Base-by-base conservation (phyloP, 2,888 invertebrate species). In the Nomada lathburiana region DNA sequence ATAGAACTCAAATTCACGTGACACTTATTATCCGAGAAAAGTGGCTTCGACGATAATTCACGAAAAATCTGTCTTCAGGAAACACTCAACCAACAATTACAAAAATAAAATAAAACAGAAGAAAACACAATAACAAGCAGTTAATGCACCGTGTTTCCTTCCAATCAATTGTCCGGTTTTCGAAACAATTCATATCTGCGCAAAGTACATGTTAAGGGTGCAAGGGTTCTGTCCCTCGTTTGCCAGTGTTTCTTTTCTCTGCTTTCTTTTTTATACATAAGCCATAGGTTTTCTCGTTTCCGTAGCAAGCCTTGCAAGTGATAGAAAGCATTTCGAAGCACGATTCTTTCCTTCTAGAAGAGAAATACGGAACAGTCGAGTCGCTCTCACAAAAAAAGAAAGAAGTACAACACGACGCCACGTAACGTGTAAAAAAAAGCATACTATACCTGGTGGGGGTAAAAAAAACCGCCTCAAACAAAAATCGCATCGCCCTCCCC, bases 401-500 rank as follows among this genome's bases (percentile, higher is more conserved):
- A 67, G 78, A 79, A 74, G 73, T 70, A 42, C 74, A 84, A 79
- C 84, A 87, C 83, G 83, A 84, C 85, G 83, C 78, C 79, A 88
- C 81, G 83, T 80, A 82, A 78, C 77, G 80, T 86, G 80, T 65
- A 80, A 84, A 86, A 86, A 89, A 47, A 16, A 86, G 84, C 81
- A 90, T 91, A 91, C 91, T 91, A 85, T 26, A 91, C 91, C 91
- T 91, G 89, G 79, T 82, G 86, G 87, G 87, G 86, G 86, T 16
- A 85, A 52, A 89, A 91, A 89, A 87, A 88, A 86, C 85, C 86
- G 86, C 89, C 79, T 87, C 85, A 36, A 36, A 83, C n/a, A 90
- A 90, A 91, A 91, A 85, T 89, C 76, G 75, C 80, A 86, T 89
- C 73, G 73, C 76, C 85, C 88, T 88, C 87, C 80, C 76, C 76